Base-by-base conservation (phyloP, 2,888 invertebrate genomes). In the Rhagonycha lutea region DNA sequence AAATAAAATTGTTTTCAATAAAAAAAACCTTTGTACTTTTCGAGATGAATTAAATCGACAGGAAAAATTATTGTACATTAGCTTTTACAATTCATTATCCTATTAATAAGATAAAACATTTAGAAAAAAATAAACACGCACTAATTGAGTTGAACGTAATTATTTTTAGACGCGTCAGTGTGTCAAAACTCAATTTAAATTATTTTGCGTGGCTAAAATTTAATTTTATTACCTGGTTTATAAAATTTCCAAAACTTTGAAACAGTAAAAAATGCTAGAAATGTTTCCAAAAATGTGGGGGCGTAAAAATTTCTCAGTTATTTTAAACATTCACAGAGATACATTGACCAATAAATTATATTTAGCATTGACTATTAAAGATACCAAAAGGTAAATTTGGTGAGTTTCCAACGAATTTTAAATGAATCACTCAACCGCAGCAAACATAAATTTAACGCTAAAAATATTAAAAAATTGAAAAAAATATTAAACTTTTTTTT, bases 91-190 rank as follows among this genome's bases (percentile, higher is more conserved):
- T 18, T 68, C 28, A 47, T 47, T 62, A 62, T 18, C 26, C 63
- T 65, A 65, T 65, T 65, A 65, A 65, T 65, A 65, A n/a, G 14
- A 9, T 68, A 28, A 24, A 28, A 68, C 14, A 18, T 68, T 68
- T 68, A 10, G 28, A 72, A 67, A 26, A 62, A 69, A 70, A 61
- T 70, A 76, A 76, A 76, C 76, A 67, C 61, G 24, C 32, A 61
- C 76, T 76, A 76, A 76, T 76, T 72, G 73, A 73, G 69, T 65
- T 69, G 23, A 68, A 68, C 65, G 60, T 62, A 14, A 28, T 60
- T 75, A 75, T 72, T 68, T 76, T 74, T 76, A 69, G 74, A 32
- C 47, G 70, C 68, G 70, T 72, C 76, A 62, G 65, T 63, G 11
- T 69, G 75, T 70, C 68, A 75, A 18, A 62, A 68, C 69, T 67